Evolutionary conservation across 2,797 vertebrate species (phyloP).

Genomic region (Onychomys arenicola): DNA sequence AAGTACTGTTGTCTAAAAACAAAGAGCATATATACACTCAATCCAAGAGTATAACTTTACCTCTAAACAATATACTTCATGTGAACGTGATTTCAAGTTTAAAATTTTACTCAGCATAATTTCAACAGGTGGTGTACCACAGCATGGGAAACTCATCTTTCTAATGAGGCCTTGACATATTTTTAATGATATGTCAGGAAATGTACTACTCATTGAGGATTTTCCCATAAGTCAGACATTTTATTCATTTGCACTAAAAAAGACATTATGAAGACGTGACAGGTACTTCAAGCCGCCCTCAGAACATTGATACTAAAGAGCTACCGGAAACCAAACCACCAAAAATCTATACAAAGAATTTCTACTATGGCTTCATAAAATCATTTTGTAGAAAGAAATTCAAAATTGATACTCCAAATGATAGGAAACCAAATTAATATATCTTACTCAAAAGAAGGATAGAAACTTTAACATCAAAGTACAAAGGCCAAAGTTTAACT

Average conservation of each 20-base stretch:
- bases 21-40: conserved; percentile 57
- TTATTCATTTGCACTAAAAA: background rate
- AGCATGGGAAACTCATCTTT: background rate
- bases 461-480: background rate
- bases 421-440: conserved; percentile 15
- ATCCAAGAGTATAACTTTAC: background rate
- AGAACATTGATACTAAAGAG: background rate
- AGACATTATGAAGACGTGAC: background rate
- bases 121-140: background rate
- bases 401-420: conserved; percentile 5
- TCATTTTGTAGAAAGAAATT: background rate
- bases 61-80: conserved; percentile 11
- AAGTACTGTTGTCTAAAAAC: conserved; percentile 96
- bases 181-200: conserved; percentile 18
- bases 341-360: background rate
- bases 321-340: background rate
- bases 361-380: background rate
- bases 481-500: conserved; percentile 26
- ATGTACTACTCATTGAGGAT: background rate
- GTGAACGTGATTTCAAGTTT: conserved; percentile 16
- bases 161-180: background rate
- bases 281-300: background rate
- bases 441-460: background rate
- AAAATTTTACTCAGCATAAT: background rate
- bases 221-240: conserved; percentile 44